Conservation (phyloP, 2,113 vertebrate species). For the Rousettus leschenaultii region DNA sequence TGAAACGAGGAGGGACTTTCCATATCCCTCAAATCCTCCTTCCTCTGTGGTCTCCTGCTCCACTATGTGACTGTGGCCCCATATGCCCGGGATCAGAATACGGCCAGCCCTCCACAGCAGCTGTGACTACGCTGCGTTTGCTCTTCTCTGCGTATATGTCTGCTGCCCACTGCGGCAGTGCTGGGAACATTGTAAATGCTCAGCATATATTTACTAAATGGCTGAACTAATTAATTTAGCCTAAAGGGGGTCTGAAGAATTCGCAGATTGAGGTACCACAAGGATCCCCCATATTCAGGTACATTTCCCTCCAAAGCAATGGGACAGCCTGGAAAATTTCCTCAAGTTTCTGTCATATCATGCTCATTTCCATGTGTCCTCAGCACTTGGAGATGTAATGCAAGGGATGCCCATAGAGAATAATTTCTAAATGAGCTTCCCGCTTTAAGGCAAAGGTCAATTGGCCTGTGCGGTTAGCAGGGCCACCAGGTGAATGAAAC, state of each 20-base stretch:
- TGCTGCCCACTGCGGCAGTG: background rate
- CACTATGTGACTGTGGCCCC: accelerated
- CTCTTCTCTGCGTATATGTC: background rate
- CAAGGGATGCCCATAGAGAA: background rate
- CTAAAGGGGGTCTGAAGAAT: background rate
- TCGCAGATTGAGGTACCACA: background rate
- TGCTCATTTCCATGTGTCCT: background rate
- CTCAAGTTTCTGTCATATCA: accelerated
- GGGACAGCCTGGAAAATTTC: background rate
- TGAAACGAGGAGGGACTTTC: background rate
- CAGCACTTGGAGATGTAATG: background rate
- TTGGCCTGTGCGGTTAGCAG: background rate
- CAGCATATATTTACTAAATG: background rate
- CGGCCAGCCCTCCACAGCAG: background rate
- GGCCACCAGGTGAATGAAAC: background rate
- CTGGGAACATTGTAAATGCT: background rate
- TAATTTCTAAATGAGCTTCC: constrained; percentile 4
- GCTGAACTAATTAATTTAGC: background rate
- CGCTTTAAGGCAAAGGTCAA: background rate
- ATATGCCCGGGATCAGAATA: accelerated
- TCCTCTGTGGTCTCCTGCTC: accelerated
- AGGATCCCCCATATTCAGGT: background rate
- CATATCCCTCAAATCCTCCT: background rate
- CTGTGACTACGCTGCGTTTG: accelerated
- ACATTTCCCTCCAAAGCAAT: background rate